Conservation (phyloP, 1,140 invertebrate genomes). For the Aphelinus atriplicis region DNA sequence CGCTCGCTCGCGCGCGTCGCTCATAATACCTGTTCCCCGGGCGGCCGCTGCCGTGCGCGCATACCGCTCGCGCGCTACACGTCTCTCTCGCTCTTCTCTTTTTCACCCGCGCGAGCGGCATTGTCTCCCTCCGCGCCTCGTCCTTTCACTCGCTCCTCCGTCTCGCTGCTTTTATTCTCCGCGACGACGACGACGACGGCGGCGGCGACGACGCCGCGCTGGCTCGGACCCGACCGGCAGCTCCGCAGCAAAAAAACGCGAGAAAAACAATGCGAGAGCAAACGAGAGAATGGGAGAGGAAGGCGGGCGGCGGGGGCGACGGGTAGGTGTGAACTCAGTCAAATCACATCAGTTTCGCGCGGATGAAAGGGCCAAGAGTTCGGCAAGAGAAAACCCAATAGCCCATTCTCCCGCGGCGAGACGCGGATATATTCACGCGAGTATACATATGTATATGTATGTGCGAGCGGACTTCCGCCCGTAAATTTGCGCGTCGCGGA, state of each 20-base stretch:
- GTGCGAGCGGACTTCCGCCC: too few relatives aligned
- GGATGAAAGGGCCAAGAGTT: constrained; percentile 22
- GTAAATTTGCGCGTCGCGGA: too few relatives aligned
- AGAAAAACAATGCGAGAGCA: too few relatives aligned
- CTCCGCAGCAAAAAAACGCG: too few relatives aligned
- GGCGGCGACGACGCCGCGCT: too few relatives aligned
- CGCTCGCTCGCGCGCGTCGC: background rate
- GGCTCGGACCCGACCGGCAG: too few relatives aligned
- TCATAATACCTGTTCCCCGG: constrained; percentile 37
- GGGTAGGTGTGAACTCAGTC: constrained; percentile 57
- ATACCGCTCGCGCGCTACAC: constrained; percentile 18
- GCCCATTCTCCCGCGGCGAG: constrained; percentile 31
- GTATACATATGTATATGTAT: background rate
- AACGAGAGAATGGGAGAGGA: background rate
- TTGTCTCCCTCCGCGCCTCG: constrained; percentile 9
- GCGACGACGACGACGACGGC: too few relatives aligned
- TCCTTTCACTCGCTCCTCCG: background rate
- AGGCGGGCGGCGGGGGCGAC: background rate
- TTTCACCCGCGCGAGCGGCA: background rate
- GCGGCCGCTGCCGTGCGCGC: background rate
- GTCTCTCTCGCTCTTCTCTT: constrained; percentile 14
- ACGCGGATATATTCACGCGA: background rate
- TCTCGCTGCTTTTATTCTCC: too few relatives aligned
- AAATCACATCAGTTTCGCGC: constrained; percentile 54
- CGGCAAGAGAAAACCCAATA: constrained; percentile 31